These are phyloP conservation scores for Hylia prasina DNA, from an alignment of 2,113 vertebrate species.

Conservation along the genomic window DNA sequence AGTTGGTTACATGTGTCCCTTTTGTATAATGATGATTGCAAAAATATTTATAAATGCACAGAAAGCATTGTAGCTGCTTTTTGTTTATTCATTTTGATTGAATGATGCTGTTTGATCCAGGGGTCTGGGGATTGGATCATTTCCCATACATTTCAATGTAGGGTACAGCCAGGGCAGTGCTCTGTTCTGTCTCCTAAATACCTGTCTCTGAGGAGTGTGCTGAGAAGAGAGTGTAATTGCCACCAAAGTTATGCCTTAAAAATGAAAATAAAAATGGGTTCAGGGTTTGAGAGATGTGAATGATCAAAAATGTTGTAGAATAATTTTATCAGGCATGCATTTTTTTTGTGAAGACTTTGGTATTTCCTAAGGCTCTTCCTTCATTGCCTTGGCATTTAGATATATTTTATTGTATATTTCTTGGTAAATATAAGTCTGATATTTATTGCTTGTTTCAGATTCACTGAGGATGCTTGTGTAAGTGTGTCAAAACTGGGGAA, in stretches of 20 bases:
- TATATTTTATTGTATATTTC: not conserved
- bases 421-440: not conserved
- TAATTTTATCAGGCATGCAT: not conserved
- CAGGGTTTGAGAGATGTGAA: not conserved
- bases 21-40: not conserved
- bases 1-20: not conserved
- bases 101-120: not conserved
- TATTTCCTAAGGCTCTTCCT: not conserved
- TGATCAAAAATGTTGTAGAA: not conserved
- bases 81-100: not conserved
- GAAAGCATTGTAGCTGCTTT: not conserved
- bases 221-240: not conserved
- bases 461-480: not conserved
- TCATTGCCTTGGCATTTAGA: not conserved
- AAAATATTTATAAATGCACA: not conserved
- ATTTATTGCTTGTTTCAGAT: not conserved
- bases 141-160: fast-evolving
- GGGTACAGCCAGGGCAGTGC: not conserved
- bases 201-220: fast-evolving
- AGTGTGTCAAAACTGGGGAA: not conserved
- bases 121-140: fast-evolving
- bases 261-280: not conserved
- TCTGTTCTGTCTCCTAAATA: not conserved
- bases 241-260: not conserved
- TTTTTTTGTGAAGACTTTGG: not conserved